Base-by-base conservation (phyloP, 1,140 invertebrate genomes). In the Trypoxylus dichotomus region DNA sequence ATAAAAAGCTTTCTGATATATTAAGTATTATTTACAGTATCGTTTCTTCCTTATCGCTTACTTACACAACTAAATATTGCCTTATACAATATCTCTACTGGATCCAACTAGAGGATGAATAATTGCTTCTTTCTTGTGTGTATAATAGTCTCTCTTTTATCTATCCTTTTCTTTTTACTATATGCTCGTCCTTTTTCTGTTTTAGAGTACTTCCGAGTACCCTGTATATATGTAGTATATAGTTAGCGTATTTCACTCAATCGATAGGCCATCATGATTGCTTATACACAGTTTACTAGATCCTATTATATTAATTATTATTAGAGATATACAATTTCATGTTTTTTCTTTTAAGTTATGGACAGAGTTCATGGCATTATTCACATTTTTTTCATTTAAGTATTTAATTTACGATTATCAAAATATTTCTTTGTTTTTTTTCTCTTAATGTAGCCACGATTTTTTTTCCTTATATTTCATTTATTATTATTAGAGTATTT, bases 1-100 rank as follows among this genome's bases (percentile, higher is more conserved):
- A 54, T 74, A 75, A 85, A 85, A 85, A 85, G 84, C 83, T 84
- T 54, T 84, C 81, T 82, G 81, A 80, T 82, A 83, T 85, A 85
- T 79, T 72, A 73, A 74, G 54, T 76, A 76, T 43, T 79, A 54
- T 43, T 72, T 73, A 76, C 76, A 76, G 41, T 76, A n/a, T 54
- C 19, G 15, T 37, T 8, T 37, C 10, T 37, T 37, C 32, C 10
- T 54, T 54, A 54, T 60, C 15, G 24, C 29, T 37, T 37, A 37
- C 32, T 60, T 58, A 77, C 41, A 60, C 25, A 74, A 72, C 54
- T 76, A 77, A 71, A 78, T 83, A 82, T 84, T 83, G 79, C 81
- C 80, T 79, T 82, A 79, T 76, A 71, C 15, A n/a, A 54, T 54
- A 76, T 73, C 72, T 19, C 72, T 74, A 43, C 29, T 27, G 24